Conservation (phyloP, 1,140 invertebrate species). For the Pantala flavescens region DNA sequence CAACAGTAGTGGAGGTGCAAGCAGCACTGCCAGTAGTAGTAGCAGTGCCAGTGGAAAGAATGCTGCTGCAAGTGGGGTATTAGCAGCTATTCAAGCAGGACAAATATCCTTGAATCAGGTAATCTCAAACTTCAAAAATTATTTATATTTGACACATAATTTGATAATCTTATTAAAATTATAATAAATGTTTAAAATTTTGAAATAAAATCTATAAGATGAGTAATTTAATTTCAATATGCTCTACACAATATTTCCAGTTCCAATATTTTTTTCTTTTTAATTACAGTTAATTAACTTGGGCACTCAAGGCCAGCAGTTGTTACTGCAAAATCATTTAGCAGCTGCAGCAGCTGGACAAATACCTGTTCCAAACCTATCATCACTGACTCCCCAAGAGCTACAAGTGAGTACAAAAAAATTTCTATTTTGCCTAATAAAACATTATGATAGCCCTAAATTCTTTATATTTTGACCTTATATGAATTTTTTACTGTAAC, state of each 20-base stretch:
- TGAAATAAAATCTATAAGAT: constrained; percentile 1
- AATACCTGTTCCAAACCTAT: constrained; percentile 36
- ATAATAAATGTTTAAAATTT: neutral
- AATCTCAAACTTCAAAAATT: constrained; percentile 1
- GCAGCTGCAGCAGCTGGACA: constrained; percentile 31
- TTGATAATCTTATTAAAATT: no score
- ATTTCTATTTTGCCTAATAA: no score
- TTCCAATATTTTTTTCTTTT: neutral
- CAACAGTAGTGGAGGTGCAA: neutral
- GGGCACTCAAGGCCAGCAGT: constrained; percentile 33
- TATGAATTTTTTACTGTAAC: neutral
- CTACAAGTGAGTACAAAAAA: constrained; percentile 32
- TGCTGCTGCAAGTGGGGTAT: neutral
- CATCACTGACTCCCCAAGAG: constrained; percentile 45
- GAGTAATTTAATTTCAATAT: no score
- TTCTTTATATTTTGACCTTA: no score
- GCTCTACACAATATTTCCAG: neutral
- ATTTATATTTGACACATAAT: neutral
- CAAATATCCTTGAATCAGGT: constrained; percentile 46
- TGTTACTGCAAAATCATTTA: constrained; percentile 39
- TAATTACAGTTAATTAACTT: constrained; percentile 42
- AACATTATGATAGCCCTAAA: no score
- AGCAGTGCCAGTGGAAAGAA: neutral
- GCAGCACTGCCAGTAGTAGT: neutral
- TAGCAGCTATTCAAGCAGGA: constrained; percentile 39